phyloP scores from a whole-genome alignment of 2,113 vertebrate genomes.

The Anarhynchus alexandrinus region DNA sequence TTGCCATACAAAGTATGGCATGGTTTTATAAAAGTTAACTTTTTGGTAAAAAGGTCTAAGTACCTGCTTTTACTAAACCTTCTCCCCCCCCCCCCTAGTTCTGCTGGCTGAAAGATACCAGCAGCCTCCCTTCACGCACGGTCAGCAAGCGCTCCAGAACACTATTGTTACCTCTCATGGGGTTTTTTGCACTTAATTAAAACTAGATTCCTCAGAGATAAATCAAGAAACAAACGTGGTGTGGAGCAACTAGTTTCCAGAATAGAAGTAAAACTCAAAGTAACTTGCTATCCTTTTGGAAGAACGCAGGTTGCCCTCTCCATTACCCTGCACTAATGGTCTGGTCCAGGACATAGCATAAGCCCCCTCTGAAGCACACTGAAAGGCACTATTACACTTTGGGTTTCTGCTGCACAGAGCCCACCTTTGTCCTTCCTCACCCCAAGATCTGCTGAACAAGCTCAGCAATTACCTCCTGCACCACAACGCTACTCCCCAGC shows the following conservation, averaged over 20 bases:
- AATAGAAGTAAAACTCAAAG: not conserved
- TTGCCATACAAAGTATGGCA: not conserved
- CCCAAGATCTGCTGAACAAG: not conserved
- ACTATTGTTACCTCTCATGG: not conserved
- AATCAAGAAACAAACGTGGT: not conserved
- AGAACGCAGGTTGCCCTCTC: not conserved
- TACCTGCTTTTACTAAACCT: not conserved
- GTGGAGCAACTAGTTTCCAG: not conserved
- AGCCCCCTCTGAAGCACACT: not conserved
- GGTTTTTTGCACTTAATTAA: not conserved
- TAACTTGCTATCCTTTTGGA: fast-evolving
- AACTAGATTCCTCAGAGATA: not conserved
- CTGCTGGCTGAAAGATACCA: not conserved
- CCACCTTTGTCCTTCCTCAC: not conserved
- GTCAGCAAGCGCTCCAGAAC: not conserved
- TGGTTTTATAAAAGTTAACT: not conserved
- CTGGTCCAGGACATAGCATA: not conserved
- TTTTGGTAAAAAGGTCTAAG: not conserved
- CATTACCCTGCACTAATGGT: not conserved
- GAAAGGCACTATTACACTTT: not conserved
- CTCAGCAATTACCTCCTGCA: too few species aligned
- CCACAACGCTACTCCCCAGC: not conserved
- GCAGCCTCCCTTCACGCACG: fast-evolving
- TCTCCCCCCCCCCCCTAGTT: fast-evolving
- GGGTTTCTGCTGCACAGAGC: not conserved